phyloP scores from a whole-genome alignment of 2,888 invertebrate genomes.

The Sympetrum striolatum region DNA sequence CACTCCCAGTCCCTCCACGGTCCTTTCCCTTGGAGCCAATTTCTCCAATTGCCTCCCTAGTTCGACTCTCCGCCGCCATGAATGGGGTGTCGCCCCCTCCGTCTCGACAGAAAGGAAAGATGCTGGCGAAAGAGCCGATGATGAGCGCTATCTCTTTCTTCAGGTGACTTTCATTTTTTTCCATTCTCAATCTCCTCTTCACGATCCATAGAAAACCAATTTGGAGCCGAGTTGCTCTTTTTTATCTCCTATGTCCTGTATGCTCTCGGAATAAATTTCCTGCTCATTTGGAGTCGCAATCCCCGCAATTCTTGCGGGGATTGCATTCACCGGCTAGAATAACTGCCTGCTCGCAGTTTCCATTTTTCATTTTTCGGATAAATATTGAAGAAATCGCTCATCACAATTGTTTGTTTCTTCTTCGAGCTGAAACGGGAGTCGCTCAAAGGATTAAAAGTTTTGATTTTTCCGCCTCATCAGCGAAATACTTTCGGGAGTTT shows the following conservation, averaged over 20 bases:
- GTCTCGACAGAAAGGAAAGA: not conserved
- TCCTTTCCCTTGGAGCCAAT: not conserved
- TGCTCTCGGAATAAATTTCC: not conserved
- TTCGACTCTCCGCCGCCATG: not conserved
- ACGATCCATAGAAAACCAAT: too few species aligned
- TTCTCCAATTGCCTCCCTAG: not conserved
- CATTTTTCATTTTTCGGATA: not conserved
- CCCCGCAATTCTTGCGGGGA: not conserved
- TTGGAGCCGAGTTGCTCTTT: not conserved
- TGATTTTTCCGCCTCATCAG: too few species aligned
- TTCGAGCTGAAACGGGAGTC: not conserved
- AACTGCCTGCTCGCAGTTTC: not conserved
- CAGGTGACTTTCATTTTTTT: too few species aligned
- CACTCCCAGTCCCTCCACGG: not conserved
- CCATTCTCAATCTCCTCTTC: too few species aligned
- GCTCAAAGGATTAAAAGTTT: too few species aligned
- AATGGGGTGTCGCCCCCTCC: not conserved
- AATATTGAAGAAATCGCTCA: not conserved
- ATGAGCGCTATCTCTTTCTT: not conserved
- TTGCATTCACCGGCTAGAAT: not conserved
- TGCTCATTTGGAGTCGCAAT: not conserved
- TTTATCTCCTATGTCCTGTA: not conserved
- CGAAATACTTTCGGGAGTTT: too few species aligned
- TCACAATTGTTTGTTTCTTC: not conserved
- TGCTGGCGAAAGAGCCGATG: too few species aligned